Evolutionary conservation across 2,113 vertebrate genomes (phyloP).

Genomic region (Acrocephalus kingi): DNA sequence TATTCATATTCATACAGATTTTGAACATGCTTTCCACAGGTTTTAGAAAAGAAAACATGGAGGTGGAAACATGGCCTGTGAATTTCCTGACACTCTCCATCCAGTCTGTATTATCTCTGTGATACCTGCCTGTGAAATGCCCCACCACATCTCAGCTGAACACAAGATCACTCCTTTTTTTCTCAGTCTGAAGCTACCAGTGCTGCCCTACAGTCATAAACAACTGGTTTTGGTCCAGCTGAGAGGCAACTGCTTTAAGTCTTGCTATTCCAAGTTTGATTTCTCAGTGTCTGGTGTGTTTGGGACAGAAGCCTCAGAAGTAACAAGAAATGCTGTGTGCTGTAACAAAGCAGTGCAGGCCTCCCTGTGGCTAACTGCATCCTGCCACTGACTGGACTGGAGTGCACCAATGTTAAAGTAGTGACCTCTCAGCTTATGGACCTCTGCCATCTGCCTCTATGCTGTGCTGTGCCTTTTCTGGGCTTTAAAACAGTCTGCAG

Average conservation of each 20-base stretch:
- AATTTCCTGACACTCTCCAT: background rate
- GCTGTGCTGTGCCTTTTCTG: background rate
- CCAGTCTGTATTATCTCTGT: background rate
- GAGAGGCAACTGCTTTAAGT: background rate
- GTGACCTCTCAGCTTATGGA: background rate
- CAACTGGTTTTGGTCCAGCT: background rate
- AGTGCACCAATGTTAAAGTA: background rate
- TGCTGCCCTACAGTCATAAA: background rate
- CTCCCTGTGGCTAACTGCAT: background rate
- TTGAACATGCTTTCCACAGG: background rate
- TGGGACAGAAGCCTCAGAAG: background rate
- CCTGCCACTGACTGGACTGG: background rate
- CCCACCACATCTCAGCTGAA: rapidly evolving
- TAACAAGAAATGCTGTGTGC: background rate
- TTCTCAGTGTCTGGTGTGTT: background rate
- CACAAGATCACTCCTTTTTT: background rate
- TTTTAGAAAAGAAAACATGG: background rate
- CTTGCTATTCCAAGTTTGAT: background rate
- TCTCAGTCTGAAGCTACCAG: background rate
- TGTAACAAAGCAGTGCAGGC: background rate
- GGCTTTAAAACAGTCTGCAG: background rate
- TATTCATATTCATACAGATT: background rate
- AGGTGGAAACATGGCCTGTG: background rate
- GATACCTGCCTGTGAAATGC: background rate
- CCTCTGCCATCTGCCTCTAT: background rate